A percentile compares a stretch with the other conserved stretches of the same genome.
phyloP scores from a whole-genome alignment of 1,140 invertebrate genomes.

The Scaptomyza graminum region DNA sequence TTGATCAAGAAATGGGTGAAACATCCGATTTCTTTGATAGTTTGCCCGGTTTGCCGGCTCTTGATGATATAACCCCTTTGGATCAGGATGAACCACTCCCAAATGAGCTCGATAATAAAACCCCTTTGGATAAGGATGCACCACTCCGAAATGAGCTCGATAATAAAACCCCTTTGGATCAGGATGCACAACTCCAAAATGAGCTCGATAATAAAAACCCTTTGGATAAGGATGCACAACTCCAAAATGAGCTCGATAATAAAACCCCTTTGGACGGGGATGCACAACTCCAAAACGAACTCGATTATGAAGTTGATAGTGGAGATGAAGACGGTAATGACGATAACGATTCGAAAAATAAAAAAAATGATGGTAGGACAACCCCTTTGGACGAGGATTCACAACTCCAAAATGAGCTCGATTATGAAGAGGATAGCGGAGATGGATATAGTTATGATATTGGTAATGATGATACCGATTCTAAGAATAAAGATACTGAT shows the following conservation, averaged over 20 bases:
- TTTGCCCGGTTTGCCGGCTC: conserved; percentile 4
- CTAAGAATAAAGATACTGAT: no score
- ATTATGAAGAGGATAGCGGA: no score
- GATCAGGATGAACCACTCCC: conserved; percentile 6
- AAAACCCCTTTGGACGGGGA: no score
- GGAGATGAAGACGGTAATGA: not conserved
- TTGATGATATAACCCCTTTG: conserved; percentile 17
- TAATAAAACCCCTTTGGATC: no score
- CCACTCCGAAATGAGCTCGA: no score
- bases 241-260: conserved; percentile 18
- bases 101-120: conserved; percentile 6
- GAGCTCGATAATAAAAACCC: conserved; percentile 8
- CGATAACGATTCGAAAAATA: no score
- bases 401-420: no score
- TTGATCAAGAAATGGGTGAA: conserved; percentile 13
- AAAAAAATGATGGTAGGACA: no score
- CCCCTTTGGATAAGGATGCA: no score
- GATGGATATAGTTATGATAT: no score
- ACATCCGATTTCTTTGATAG: conserved; percentile 21
- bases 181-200: no score
- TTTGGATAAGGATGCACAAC: conserved; percentile 9
- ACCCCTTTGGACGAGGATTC: no score
- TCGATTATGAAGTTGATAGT: not conserved
- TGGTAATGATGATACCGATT: not conserved
- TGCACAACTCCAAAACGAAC: conserved; percentile 6